phyloP scores from a whole-genome alignment of 2,888 invertebrate genomes.

The Habroteleia sp. region DNA sequence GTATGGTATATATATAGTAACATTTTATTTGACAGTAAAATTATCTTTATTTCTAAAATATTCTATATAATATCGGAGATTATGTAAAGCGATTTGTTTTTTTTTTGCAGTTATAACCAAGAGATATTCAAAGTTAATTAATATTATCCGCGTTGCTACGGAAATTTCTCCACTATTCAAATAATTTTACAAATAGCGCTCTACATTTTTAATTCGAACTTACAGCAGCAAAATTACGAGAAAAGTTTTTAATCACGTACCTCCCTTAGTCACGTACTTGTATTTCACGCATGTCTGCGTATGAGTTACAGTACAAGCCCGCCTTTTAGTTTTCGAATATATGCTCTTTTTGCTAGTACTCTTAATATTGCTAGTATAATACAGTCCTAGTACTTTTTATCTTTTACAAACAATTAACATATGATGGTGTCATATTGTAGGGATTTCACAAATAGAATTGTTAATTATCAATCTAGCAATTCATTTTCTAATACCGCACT shows the following conservation, averaged over 20 bases:
- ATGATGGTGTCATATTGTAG: slow-evolving; percentile 3
- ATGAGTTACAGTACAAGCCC: slow-evolving; percentile 53
- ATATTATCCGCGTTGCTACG: slow-evolving; percentile 50
- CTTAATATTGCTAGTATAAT: slow-evolving; percentile 36
- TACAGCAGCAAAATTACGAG: slow-evolving; percentile 71
- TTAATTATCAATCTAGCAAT: too few relatives aligned
- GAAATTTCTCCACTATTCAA: slow-evolving; percentile 57
- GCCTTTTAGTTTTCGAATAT: slow-evolving; percentile 63
- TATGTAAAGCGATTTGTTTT: slow-evolving; percentile 14
- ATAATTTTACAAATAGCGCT: slow-evolving; percentile 65
- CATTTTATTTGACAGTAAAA: too few relatives aligned
- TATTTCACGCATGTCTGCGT: slow-evolving; percentile 62
- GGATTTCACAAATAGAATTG: neutral
- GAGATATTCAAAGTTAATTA: slow-evolving; percentile 57
- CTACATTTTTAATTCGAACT: slow-evolving; percentile 68
- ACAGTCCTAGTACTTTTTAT: slow-evolving; percentile 14
- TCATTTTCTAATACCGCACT: too few relatives aligned
- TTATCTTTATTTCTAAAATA: too few relatives aligned
- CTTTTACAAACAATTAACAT: slow-evolving; percentile 44
- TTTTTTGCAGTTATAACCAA: slow-evolving; percentile 29
- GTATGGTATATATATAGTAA: too few relatives aligned
- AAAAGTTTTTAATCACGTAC: slow-evolving; percentile 75
- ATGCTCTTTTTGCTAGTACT: slow-evolving; percentile 48
- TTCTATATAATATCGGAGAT: too few relatives aligned
- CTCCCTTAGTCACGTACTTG: slow-evolving; percentile 73